Evolutionary conservation across 2,113 vertebrate species (phyloP), one percentile per base, ranked within the genome.

Genomic region (Centropus unirufus): DNA sequence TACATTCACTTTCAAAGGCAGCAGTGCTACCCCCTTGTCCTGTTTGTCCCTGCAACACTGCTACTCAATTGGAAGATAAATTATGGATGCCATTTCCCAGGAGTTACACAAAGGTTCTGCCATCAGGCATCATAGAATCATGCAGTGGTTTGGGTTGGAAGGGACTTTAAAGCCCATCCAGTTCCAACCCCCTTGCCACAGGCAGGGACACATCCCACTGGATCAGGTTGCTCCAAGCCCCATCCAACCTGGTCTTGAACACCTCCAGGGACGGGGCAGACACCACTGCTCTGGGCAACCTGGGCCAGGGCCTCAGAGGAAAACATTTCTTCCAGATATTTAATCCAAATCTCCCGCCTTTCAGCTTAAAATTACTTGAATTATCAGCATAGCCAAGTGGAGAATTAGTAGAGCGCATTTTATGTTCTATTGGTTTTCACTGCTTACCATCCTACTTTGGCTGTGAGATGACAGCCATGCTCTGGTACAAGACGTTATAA

Each of bases 11-110:
- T n/a, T 27, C 52, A 77, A 67, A 49, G 66, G 47, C 5, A 4
- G 40, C 22, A 36, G 39, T 22, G 40, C 22, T 44, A 52, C 12
- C 40, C 23, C 30, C 47, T 47, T 58, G 64, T 34, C 26, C 68
- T 77, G 63, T 24, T 63, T 68, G 46, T 51, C 58, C 49, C 64
- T 59, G 55, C 58, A 59, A 34, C 58, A 17, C 69, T 61, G n/a
- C 67, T 69, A 19, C 47, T 68, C 51, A 22, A 2, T 44, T 52
- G 32, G 12, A 61, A 49, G 22, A 46, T 30, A 16, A 12, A 36
- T 51, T 51, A 67, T 0, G 0, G 10, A 12, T 57, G 29, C 24
- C 57, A 49, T 14, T 32, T 57, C 55, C 46, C 13, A 6, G 58
- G 58, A 80, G 29, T 30, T 26, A n/a, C 21, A 73, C 40, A 5